Base-by-base conservation (phyloP, 2,113 vertebrate species). In the Lophius piscatorius region DNA sequence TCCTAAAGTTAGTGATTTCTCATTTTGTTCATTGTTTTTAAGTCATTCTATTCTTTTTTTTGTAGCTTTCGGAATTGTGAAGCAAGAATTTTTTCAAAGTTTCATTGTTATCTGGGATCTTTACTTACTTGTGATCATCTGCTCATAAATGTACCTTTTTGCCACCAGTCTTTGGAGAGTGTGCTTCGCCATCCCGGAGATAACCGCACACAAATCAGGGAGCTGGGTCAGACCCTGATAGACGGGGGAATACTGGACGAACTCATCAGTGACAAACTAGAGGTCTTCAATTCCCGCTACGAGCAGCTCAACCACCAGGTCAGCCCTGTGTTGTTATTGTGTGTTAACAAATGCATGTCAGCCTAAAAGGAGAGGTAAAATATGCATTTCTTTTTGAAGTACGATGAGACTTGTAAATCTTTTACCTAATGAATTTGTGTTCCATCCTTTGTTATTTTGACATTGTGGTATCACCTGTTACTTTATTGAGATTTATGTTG, bases 161-260 rank as follows among this genome's bases (percentile, higher is more conserved):
- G 9, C 41, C 40, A 34, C 58, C 83, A 99, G 97, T 91, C 92
- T 62, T 62, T 99, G 81, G 97, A 99, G 84, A 92, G 90, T 8
- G 93, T 95, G 47, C 87, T 98, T 39, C 94, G 96, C 21, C 96
- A 99, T 76, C 97, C 97, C 0, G 91, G 93, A 9, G 97, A 99
- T 82, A 99, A 99, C 87, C 90, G 97, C 63, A 98, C 96, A 0
- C 97, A 99, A 87, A 98, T 99, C 85, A 92, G 95, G 56, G 97
- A 99, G 78, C 92, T 99, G 44, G 95, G 95, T 28, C 97, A 99
- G 89, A 99, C 96, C 0, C 71, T 99, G 82, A 96, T 99, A 57
- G 97, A 99, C n/a, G 97, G 97, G 52, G 96, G 96, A 18, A 96
- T 98, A 69, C 92, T 99, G 10, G 96, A 99, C 80, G 97, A 99